Evolutionary conservation across 2,888 invertebrate genomes (phyloP).

Genomic region (Helicoverpa assulta): DNA sequence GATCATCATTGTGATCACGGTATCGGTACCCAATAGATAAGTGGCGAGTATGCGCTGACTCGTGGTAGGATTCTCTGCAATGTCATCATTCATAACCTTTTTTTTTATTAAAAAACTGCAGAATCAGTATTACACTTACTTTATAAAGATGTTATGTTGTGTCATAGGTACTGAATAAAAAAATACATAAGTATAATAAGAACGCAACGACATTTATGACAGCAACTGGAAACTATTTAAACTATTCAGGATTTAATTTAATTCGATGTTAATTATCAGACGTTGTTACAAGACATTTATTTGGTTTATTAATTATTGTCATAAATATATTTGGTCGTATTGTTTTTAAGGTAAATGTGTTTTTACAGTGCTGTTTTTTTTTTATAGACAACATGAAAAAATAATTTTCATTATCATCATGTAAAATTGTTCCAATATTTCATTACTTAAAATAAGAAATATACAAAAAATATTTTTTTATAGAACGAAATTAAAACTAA

Average conservation of each 20-base stretch:
- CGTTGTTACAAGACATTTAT: conserved; percentile 41
- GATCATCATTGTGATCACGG: too few relatives aligned
- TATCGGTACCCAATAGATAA: too few relatives aligned
- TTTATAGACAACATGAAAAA: conserved; percentile 5
- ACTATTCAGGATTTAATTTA: conserved; percentile 49
- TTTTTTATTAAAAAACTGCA: neutral
- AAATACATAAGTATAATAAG: neutral
- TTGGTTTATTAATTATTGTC: conserved; percentile 59
- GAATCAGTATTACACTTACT: neutral
- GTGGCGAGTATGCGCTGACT: too few relatives aligned
- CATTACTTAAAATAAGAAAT: too few relatives aligned
- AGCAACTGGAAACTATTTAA: conserved; percentile 39
- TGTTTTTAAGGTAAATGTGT: conserved; percentile 34
- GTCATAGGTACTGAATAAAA: too few relatives aligned
- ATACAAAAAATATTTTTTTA: too few relatives aligned
- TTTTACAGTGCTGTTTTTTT: conserved; percentile 11
- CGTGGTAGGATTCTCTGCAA: too few relatives aligned
- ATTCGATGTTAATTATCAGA: conserved; percentile 53
- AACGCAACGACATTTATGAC: conserved; percentile 27
- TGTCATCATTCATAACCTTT: too few relatives aligned
- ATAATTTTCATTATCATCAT: neutral
- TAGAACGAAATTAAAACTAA: neutral
- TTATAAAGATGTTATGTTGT: conserved; percentile 1
- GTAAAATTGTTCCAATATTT: conserved; percentile 10
- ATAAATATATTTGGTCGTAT: conserved; percentile 56